Conservation (phyloP, 2,888 invertebrate genomes). For the Apamea crenata region DNA sequence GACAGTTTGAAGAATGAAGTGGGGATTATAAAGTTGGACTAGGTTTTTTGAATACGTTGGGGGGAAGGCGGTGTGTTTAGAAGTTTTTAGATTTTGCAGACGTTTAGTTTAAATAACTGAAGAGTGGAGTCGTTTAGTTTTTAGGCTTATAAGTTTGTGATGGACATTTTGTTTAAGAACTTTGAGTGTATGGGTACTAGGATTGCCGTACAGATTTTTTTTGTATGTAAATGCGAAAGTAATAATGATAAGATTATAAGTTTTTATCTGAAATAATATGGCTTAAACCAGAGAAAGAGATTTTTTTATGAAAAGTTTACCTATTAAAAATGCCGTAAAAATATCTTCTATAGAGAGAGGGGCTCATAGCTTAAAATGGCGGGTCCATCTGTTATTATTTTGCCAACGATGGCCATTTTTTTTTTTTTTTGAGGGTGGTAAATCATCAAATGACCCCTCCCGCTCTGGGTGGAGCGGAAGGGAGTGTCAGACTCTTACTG, state of each 20-base stretch:
- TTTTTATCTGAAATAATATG: neutral
- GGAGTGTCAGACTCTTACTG: too few relatives aligned
- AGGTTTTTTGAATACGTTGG: constrained; percentile 29
- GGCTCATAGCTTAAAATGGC: neutral
- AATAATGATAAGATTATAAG: neutral
- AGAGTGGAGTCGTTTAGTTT: neutral
- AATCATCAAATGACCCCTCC: too few relatives aligned
- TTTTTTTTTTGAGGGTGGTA: too few relatives aligned
- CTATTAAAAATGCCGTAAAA: neutral
- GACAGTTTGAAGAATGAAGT: constrained; percentile 26
- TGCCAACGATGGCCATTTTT: too few relatives aligned
- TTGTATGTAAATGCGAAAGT: neutral
- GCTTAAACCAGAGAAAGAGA: neutral
- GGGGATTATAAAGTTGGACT: constrained; percentile 28
- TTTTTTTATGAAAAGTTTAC: neutral
- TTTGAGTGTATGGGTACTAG: too few relatives aligned
- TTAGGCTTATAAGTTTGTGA: constrained; percentile 11
- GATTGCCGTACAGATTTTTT: neutral
- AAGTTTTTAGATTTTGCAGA: neutral
- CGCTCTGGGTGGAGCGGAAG: too few relatives aligned
- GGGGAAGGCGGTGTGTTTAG: neutral
- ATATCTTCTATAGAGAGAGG: neutral
- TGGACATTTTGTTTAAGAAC: constrained; percentile 2
- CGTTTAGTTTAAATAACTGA: neutral
- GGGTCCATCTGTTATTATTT: too few relatives aligned